Base-by-base conservation (phyloP, 2,797 vertebrate genomes). In the Podarcis siculus region DNA sequence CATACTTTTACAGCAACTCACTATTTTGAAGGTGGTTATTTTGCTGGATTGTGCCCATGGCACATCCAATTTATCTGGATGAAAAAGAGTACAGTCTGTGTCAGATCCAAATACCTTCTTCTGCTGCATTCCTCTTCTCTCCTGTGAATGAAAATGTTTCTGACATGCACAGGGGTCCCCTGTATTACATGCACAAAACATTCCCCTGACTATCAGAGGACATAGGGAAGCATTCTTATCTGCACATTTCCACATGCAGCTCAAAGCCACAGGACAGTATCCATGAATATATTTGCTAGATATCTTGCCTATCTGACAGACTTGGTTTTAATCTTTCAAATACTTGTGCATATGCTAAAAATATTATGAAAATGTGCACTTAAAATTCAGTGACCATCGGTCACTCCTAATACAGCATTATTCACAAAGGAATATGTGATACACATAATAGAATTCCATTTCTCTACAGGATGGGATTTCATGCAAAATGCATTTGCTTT, bases 281-380 rank as follows among this genome's bases (percentile, higher is more conserved):
- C 5, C 72, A 21, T 4, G 0, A 55, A 5, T n/a, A 42, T 27
- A 61, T 67, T 75, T 73, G 0, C 5, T 83, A 0, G 19, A 86
- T 88, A 0, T 12, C 88, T 92, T 90, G 19, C 8, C 1, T 82
- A 91, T 93, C 72, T 78, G 61, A 7, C 67, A 1, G 5, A 61
- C 76, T 82, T 81, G 6, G 86, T 13, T 89, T n/a, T 19, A 79
- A 0, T 49, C 64, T 64, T 82, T 79, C 27, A 10, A 69, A 37
- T n/a, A 3, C 19, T n/a, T 61, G 9, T 66, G 13, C 8, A 6
- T 3, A 1, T 90, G 42, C 0, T 89, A 86, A 77, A 82, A 13
- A 76, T 42, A 79, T 67, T 77, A 77, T 25, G 30, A 79, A 32
- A 13, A 0, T 72, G 6, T 79, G 15, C 4, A 67, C 2, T 69